Evolutionary conservation across 1,140 invertebrate genomes (phyloP), one percentile per base, ranked within the genome.

Genomic region (Micrasema longulum): DNA sequence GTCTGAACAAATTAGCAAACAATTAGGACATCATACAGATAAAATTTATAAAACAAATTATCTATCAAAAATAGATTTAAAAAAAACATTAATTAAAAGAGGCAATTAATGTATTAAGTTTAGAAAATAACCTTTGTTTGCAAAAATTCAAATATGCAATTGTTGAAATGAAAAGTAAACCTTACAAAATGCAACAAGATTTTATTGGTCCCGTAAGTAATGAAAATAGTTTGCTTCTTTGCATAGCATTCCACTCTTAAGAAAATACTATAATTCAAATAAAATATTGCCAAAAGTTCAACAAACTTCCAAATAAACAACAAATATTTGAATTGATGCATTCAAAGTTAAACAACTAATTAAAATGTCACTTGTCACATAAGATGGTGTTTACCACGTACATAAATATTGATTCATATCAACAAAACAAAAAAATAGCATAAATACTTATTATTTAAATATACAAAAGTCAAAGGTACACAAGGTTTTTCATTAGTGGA

Each of bases 401-500:
- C 14, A 7, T 31, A 31, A 31, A 31, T 31, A 31, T 31, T 14
- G n/a, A 31, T 31, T 26, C 26, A 31, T 43, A 35, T 60, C 55
- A 60, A 60, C 35, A 60, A 60, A 18, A 14, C 16, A 69, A 60
- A 47, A 69, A 57, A 18, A 68, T 47, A 31, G 67, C 36, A 60
- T 69, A 69, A 67, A 69, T 71, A 71, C 69, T 71, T 71, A 60
- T 26, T 31, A 55, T 63, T 71, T 62, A 52, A 64, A 72, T 53
- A 52, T 68, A 67, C 38, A 50, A 71, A 64, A 23, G 63, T 69
- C 36, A 73, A 69, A 73, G 72, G 72, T 73, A 73, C 72, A 57
- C 60, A 20, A 55, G 72, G 55, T 65, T 57, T 52, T 60, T 64
- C 72, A 73, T 68, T 69, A 73, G 66, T 41, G 36, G 66, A 73